phyloP scores from a whole-genome alignment of 2,113 vertebrate species.

The Pelusios castaneus region DNA sequence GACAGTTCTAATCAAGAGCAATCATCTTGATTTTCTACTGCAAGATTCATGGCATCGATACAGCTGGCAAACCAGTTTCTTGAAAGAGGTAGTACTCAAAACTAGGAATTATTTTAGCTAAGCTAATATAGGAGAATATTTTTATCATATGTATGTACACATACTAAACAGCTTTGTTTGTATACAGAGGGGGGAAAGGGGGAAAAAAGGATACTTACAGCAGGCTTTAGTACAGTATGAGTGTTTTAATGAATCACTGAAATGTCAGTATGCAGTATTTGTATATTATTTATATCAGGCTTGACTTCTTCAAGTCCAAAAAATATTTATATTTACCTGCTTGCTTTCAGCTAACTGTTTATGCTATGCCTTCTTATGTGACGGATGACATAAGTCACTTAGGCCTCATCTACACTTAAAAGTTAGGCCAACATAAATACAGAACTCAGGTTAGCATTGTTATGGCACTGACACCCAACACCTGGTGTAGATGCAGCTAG shows the following conservation, averaged over 20 bases:
- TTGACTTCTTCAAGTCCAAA: conserved; percentile 15
- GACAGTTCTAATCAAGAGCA: conserved; percentile 69
- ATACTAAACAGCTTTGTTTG: neutral
- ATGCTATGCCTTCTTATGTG: neutral
- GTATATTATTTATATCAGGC: conserved; percentile 4
- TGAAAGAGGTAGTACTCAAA: neutral
- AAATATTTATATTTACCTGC: neutral
- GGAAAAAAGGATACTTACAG: neutral
- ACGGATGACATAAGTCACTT: neutral
- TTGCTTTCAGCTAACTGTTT: neutral
- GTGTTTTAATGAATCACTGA: conserved; percentile 26
- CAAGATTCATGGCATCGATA: conserved; percentile 29
- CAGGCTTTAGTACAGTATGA: conserved; percentile 1
- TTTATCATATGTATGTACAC: neutral
- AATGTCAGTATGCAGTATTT: neutral
- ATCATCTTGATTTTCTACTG: conserved; percentile 56
- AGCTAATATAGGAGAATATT: neutral
- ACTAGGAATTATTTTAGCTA: neutral
- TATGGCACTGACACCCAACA: neutral
- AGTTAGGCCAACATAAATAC: neutral
- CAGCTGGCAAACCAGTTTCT: conserved; percentile 8
- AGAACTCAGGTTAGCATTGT: neutral
- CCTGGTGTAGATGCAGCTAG: neutral
- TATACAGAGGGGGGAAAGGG: neutral
- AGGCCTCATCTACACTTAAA: neutral